These are phyloP conservation scores for Cantharis nigra DNA, from an alignment of 2,888 invertebrate genomes.

Conservation along the genomic window DNA sequence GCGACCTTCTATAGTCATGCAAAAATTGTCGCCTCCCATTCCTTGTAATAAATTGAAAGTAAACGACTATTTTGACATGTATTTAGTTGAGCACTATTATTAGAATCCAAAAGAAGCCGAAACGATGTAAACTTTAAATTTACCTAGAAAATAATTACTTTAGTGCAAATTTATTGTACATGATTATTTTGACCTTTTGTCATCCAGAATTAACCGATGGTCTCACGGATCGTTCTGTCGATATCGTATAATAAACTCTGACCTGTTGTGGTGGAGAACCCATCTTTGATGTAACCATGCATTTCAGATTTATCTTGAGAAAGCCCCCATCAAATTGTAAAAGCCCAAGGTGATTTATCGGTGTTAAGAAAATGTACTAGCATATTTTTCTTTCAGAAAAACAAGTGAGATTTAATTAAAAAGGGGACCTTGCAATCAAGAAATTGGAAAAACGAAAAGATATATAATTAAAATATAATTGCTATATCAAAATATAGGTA, in stretches of 20 bases:
- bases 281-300: neutral
- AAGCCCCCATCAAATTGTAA: neutral
- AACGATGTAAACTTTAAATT: neutral
- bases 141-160: neutral
- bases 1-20: neutral
- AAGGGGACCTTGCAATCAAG: too few relatives aligned
- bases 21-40: slow-evolving; percentile 1
- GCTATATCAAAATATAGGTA: neutral
- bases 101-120: neutral
- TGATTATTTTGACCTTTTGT: neutral
- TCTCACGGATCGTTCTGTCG: neutral
- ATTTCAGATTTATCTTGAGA: neutral
- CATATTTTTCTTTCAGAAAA: neutral
- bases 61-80: neutral
- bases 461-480: neutral
- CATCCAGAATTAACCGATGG: neutral
- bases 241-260: neutral
- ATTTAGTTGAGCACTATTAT: neutral
- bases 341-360: neutral
- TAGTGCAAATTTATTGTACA: neutral
- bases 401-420: too few relatives aligned
- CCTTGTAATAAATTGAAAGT: slow-evolving; percentile 3
- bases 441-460: too few relatives aligned
- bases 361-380: neutral
- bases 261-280: neutral